phyloP scores from a whole-genome alignment of 1,140 invertebrate genomes.

The Hypothenemus hampei region DNA sequence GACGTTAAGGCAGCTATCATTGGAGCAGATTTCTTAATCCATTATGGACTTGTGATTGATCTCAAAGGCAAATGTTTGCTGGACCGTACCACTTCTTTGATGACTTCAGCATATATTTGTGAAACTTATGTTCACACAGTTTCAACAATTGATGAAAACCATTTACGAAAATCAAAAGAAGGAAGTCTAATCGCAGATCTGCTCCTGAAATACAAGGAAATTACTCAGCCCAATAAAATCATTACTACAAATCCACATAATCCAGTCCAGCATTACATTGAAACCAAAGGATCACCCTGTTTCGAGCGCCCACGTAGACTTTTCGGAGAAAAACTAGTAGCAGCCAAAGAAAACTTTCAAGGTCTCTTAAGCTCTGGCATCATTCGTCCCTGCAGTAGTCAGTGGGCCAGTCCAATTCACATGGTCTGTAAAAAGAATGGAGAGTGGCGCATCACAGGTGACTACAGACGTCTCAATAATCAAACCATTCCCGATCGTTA shows the following conservation, averaged over 20 bases:
- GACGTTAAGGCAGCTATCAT: conserved; percentile 21
- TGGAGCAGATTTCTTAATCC: conserved; percentile 23
- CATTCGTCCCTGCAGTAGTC: conserved; percentile 37
- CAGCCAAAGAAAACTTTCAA: conserved; percentile 37
- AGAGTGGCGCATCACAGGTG: conserved; percentile 43
- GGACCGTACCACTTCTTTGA: neutral
- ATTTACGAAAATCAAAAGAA: neutral
- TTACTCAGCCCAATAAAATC: neutral
- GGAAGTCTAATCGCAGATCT: neutral
- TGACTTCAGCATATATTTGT: neutral
- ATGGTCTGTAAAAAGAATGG: conserved; percentile 44
- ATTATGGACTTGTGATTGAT: conserved; percentile 2
- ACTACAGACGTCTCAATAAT: conserved; percentile 47
- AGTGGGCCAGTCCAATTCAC: conserved; percentile 45
- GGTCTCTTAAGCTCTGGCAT: conserved; percentile 30
- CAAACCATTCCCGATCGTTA: conserved; percentile 45
- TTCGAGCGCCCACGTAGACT: conserved; percentile 37
- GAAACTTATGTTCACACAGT: neutral
- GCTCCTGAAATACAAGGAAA: neutral
- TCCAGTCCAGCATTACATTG: conserved; percentile 30
- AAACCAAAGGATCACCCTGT: conserved; percentile 40
- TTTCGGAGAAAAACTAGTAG: conserved; percentile 35
- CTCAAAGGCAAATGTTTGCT: neutral
- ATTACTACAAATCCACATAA: neutral
- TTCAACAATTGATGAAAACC: conserved; percentile 1